These are phyloP conservation scores for Catharus bicknelli DNA, from an alignment of 2,113 vertebrate genomes.

Conservation along the genomic window DNA sequence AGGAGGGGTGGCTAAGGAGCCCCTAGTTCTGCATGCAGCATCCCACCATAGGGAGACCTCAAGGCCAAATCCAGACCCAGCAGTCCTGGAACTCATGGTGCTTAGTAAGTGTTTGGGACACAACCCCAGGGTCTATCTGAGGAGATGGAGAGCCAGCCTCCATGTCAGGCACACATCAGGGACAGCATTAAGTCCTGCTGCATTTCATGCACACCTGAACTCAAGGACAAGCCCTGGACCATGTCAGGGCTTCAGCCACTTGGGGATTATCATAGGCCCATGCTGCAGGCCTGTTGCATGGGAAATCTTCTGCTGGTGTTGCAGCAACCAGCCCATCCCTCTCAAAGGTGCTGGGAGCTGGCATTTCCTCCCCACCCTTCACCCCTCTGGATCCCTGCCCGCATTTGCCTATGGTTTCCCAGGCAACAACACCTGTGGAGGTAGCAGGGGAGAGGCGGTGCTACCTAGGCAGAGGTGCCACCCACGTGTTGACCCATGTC, in stretches of 20 bases:
- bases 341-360: neutral
- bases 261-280: accelerated
- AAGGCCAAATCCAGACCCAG: neutral
- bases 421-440: slow-evolving; percentile 23
- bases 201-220: neutral
- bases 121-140: neutral
- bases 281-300: accelerated
- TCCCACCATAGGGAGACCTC: accelerated
- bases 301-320: neutral
- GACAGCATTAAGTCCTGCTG: neutral
- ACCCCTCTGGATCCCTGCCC: slow-evolving; percentile 34
- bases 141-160: neutral
- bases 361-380: slow-evolving; percentile 32
- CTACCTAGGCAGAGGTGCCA: neutral
- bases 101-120: neutral
- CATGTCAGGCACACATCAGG: neutral
- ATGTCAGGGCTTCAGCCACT: accelerated
- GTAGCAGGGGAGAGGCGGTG: neutral
- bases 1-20: neutral
- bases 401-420: neutral
- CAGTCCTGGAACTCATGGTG: neutral
- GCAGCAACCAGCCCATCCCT: neutral
- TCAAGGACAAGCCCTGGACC: neutral
- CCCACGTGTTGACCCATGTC: accelerated
- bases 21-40: accelerated